Conservation (phyloP, 2,113 vertebrate species). For the Sinocyclocheilus grahami region DNA sequence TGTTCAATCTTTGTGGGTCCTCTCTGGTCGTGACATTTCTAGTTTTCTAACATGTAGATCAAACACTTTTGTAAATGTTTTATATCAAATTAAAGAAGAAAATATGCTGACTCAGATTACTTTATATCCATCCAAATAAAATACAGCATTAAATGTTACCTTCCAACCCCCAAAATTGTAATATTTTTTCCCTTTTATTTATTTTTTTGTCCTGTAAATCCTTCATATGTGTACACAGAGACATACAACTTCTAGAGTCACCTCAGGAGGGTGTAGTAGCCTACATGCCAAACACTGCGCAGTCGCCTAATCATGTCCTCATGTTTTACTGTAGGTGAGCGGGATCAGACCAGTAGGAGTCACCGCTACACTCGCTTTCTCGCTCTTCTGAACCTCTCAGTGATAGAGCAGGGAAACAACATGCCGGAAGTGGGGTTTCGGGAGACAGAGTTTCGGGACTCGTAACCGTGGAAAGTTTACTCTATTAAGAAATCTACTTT, state of each 20-base stretch:
- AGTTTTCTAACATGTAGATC: neutral
- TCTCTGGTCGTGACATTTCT: neutral
- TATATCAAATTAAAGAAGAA: neutral
- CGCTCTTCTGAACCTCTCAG: conserved; percentile 5
- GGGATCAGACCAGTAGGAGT: conserved; percentile 44
- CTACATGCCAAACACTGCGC: neutral
- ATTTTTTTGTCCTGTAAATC: neutral
- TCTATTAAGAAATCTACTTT: neutral
- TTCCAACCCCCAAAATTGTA: no score
- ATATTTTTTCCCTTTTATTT: no score
- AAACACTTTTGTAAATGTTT: neutral
- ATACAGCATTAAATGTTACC: neutral
- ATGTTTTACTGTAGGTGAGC: neutral
- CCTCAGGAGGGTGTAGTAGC: conserved; percentile 13
- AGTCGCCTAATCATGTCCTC: neutral
- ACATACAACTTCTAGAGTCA: neutral
- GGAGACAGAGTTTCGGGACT: conserved; percentile 48
- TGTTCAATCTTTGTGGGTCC: neutral
- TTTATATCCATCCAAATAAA: neutral
- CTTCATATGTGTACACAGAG: neutral
- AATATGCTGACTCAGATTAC: neutral
- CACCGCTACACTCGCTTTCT: conserved; percentile 17
- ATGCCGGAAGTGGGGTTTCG: conserved; percentile 55
- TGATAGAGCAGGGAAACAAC: conserved; percentile 49
- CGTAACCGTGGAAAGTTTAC: conserved; percentile 43